Conservation (phyloP, 2,113 vertebrate genomes). For the Gadus macrocephalus region DNA sequence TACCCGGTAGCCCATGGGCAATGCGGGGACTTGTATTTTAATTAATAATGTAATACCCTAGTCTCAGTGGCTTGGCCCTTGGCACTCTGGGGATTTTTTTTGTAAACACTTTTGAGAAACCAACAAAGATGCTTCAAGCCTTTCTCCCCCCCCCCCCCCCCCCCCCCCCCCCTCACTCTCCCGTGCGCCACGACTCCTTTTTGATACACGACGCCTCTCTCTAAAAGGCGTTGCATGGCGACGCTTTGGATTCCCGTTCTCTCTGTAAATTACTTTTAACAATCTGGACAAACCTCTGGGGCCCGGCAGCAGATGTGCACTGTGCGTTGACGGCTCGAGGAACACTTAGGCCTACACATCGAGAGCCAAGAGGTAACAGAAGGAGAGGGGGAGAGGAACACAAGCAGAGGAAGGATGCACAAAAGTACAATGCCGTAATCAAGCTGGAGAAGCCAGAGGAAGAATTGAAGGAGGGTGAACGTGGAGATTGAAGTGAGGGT, state of each 20-base stretch:
- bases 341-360: too few relatives aligned
- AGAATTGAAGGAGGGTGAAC: background rate
- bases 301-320: too few relatives aligned
- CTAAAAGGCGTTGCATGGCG: slow-evolving; percentile 24
- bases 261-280: too few relatives aligned
- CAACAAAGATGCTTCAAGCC: slow-evolving; percentile 69
- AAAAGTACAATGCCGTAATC: background rate
- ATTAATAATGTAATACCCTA: slow-evolving; percentile 91
- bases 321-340: too few relatives aligned
- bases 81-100: slow-evolving; percentile 80
- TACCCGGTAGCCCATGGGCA: slow-evolving; percentile 93
- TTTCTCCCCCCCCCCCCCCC: slow-evolving; percentile 51
- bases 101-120: slow-evolving; percentile 88
- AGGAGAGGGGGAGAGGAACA: background rate
- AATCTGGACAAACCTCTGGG: too few relatives aligned
- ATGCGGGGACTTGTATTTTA: slow-evolving; percentile 93
- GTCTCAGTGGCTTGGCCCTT: slow-evolving; percentile 83
- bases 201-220: slow-evolving; percentile 48
- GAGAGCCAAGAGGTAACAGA: background rate
- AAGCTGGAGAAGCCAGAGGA: background rate
- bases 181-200: slow-evolving; percentile 29
- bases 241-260: too few relatives aligned
- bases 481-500: slow-evolving; percentile 15
- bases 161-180: slow-evolving; percentile 42
- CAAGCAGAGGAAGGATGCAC: background rate